phyloP scores from a whole-genome alignment of 2,113 vertebrate species.

The Macrotis lagotis region DNA sequence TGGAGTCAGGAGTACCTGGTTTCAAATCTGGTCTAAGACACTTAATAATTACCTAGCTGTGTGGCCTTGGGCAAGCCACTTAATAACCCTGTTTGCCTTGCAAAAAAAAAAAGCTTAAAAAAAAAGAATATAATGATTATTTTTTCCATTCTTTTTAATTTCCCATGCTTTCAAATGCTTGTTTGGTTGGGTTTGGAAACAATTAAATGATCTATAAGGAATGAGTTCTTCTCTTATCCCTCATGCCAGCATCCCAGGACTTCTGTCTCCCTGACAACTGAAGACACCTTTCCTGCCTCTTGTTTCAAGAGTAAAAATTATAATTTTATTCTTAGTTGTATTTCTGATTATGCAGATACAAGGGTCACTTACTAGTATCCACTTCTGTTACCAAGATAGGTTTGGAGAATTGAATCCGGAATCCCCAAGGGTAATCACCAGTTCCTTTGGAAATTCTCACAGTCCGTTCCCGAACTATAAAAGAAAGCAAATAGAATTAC shows the following conservation, averaged over 20 bases:
- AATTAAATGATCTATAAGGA: not conserved
- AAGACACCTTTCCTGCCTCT: not conserved
- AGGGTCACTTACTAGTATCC: slow-evolving; percentile 91
- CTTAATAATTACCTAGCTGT: too few relatives aligned
- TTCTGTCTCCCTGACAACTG: not conserved
- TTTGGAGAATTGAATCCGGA: slow-evolving; percentile 95
- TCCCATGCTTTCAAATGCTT: not conserved
- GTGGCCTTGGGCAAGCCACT: too few relatives aligned
- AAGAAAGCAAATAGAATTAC: slow-evolving; percentile 34
- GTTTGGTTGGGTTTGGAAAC: not conserved
- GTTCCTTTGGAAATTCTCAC: slow-evolving; percentile 90
- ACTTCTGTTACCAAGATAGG: slow-evolving; percentile 95
- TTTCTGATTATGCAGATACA: not conserved
- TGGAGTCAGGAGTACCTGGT: too few relatives aligned
- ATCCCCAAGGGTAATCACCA: slow-evolving; percentile 94
- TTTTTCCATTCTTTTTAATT: too few relatives aligned
- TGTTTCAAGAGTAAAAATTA: slow-evolving; percentile 2
- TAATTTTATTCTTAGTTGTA: not conserved
- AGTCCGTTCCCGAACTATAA: slow-evolving; percentile 90
- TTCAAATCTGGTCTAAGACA: too few relatives aligned
- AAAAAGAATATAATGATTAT: not conserved
- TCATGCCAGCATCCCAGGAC: not conserved
- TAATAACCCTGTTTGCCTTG: too few relatives aligned
- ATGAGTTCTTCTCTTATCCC: not conserved
- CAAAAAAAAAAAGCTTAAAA: too few relatives aligned